phyloP scores from a whole-genome alignment of 2,888 invertebrate species.

The Odontocerum albicorne region DNA sequence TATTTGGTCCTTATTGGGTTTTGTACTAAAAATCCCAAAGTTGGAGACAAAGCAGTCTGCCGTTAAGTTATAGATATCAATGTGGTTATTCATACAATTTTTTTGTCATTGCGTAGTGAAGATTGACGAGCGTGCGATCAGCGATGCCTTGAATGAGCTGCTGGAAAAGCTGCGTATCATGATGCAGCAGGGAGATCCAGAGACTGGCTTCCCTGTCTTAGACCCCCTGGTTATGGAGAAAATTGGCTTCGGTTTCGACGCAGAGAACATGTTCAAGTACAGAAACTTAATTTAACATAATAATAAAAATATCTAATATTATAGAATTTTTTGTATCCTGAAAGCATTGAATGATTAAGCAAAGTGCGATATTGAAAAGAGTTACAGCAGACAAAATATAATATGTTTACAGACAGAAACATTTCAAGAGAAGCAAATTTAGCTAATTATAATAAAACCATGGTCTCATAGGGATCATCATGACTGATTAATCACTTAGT shows the following conservation, averaged over 20 bases:
- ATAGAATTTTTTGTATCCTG: not conserved
- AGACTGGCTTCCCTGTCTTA: constrained; percentile 27
- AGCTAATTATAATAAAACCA: too few species aligned
- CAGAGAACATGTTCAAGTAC: constrained; percentile 8
- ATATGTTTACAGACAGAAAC: too few species aligned
- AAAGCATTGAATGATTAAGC: not conserved
- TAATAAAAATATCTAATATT: not conserved
- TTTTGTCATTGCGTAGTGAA: too few species aligned
- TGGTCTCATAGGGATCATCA: too few species aligned
- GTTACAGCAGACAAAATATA: too few species aligned
- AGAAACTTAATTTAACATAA: not conserved
- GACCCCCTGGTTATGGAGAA: constrained; percentile 23
- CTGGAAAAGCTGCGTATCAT: constrained; percentile 23
- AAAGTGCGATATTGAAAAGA: not conserved
- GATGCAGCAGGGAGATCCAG: constrained; percentile 23
- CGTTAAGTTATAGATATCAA: too few species aligned
- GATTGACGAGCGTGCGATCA: constrained; percentile 6
- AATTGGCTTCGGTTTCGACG: constrained; percentile 16
- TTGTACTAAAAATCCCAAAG: too few species aligned
- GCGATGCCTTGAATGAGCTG: constrained; percentile 1
- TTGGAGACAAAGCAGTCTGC: too few species aligned
- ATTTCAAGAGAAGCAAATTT: too few species aligned
- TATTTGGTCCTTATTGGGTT: too few species aligned
- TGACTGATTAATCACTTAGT: too few species aligned
- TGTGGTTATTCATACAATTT: too few species aligned